Evolutionary conservation across 2,113 vertebrate species (phyloP).

Genomic region (Pachypanchax playfairii): DNA sequence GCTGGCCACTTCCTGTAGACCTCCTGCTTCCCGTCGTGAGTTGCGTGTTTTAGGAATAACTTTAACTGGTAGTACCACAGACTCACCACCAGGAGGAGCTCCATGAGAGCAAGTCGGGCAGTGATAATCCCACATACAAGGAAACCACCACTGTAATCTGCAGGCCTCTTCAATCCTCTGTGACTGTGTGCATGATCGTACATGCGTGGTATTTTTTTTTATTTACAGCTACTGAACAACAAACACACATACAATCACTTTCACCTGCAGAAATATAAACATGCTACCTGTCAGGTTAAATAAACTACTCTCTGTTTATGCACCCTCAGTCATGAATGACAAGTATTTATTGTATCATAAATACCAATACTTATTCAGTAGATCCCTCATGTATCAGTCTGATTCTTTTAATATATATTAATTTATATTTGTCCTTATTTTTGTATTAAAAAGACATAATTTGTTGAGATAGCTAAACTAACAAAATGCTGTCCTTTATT

Average conservation of each 20-base stretch:
- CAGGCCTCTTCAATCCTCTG: conserved; percentile 56
- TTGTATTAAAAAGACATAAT: conserved; percentile 91
- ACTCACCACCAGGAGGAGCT: conserved; percentile 65
- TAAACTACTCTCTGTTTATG: conserved; percentile 55
- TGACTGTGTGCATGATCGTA: conserved; percentile 61
- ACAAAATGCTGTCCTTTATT: conserved; percentile 88
- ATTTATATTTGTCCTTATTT: conserved; percentile 99
- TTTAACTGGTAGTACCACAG: conserved; percentile 69
- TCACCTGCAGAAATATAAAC: conserved; percentile 86
- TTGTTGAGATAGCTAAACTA: conserved; percentile 89
- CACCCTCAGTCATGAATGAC: conserved; percentile 82
- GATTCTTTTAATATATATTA: conserved; percentile 99
- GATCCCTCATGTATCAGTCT: conserved; percentile 89
- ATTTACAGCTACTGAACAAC: conserved; percentile 72
- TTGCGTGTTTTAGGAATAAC: conserved; percentile 65
- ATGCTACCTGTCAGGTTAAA: conserved; percentile 85
- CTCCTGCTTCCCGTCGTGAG: conserved; percentile 61
- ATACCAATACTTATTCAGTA: conserved; percentile 95
- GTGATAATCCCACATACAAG: conserved; percentile 35
- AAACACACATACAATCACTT: conserved; percentile 68
- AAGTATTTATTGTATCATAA: conserved; percentile 99
- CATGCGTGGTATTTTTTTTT: conserved; percentile 52
- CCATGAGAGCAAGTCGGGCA: conserved; percentile 36
- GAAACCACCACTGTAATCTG: conserved; percentile 47
- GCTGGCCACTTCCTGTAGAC: conserved; percentile 62